Conservation (phyloP, 1,140 invertebrate genomes). For the Mercenaria mercenaria region DNA sequence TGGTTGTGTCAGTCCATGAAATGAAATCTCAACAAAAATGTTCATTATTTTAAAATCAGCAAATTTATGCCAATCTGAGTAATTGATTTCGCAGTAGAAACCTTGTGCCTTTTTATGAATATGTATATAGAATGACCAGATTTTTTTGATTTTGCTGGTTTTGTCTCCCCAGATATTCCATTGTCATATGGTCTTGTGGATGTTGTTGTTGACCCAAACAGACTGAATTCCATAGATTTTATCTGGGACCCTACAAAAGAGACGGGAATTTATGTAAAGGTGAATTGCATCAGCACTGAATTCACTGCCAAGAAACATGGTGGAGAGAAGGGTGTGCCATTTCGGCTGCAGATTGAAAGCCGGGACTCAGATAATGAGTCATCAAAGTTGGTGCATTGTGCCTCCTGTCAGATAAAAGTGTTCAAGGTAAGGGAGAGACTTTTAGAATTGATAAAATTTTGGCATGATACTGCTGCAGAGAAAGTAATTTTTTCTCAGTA, state of each 20-base stretch:
- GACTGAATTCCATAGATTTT: constrained; percentile 95
- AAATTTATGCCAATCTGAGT: too few species aligned
- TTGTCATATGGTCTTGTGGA: constrained; percentile 96
- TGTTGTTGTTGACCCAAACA: constrained; percentile 91
- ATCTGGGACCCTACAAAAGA: constrained; percentile 98
- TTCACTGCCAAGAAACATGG: constrained; percentile 99
- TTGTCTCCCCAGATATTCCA: constrained; percentile 90
- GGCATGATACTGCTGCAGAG: too few species aligned
- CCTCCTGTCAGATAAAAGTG: constrained; percentile 98
- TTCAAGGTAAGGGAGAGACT: constrained; percentile 88
- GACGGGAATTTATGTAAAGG: constrained; percentile 91
- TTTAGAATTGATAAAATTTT: too few species aligned
- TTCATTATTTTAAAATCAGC: too few species aligned
- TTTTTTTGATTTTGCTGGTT: too few species aligned
- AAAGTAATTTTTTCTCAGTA: too few species aligned
- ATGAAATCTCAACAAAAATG: too few species aligned
- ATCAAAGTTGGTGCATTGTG: constrained; percentile 91
- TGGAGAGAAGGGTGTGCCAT: constrained; percentile 98
- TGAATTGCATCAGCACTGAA: constrained; percentile 99
- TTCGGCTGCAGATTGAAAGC: constrained; percentile 94
- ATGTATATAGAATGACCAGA: too few species aligned
- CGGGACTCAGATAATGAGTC: constrained; percentile 87
- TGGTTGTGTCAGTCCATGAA: too few species aligned
- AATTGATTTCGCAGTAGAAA: too few species aligned
- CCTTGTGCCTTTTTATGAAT: too few species aligned